Conservation (phyloP, 2,113 vertebrate genomes). For the Uropsilus gracilis region DNA sequence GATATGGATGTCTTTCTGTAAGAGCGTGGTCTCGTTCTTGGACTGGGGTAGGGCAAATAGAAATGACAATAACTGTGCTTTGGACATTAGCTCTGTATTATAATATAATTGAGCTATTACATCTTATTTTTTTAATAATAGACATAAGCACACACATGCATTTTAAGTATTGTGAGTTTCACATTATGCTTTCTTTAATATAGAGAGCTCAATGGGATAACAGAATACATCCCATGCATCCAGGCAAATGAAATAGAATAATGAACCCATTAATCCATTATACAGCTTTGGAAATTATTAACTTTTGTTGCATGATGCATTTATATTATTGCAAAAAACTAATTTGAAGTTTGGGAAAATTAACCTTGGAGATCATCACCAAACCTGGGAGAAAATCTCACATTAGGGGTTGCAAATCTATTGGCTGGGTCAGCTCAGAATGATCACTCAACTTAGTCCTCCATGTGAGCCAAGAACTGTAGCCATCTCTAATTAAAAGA, state of each 20-base stretch:
- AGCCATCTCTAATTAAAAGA: background rate
- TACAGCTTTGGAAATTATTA: slow-evolving; percentile 36
- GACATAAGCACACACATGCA: slow-evolving; percentile 27
- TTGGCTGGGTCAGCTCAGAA: background rate
- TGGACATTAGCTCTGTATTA: slow-evolving; percentile 17
- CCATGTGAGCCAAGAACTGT: background rate
- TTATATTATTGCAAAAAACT: slow-evolving; percentile 54
- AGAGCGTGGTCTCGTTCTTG: background rate
- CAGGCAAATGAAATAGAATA: slow-evolving; percentile 44
- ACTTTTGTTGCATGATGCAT: slow-evolving; percentile 28
- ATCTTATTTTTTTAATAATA: slow-evolving; percentile 14
- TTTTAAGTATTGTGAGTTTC: slow-evolving; percentile 42
- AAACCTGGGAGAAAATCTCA: background rate
- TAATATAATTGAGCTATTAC: slow-evolving; percentile 43
- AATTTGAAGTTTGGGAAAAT: slow-evolving; percentile 49
- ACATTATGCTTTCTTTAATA: slow-evolving; percentile 48
- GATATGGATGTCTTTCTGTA: background rate
- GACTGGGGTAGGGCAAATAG: background rate
- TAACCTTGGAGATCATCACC: background rate
- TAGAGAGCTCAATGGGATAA: slow-evolving; percentile 13
- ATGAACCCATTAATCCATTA: slow-evolving; percentile 19
- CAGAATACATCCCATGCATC: slow-evolving; percentile 38
- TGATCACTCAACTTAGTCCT: background rate
- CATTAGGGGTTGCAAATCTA: background rate
- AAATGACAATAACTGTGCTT: slow-evolving; percentile 33